A percentile compares a stretch with the other conserved stretches of the same genome.
Conservation (phyloP, 2,888 invertebrate species). For the Synanthedon tipuliformis region DNA sequence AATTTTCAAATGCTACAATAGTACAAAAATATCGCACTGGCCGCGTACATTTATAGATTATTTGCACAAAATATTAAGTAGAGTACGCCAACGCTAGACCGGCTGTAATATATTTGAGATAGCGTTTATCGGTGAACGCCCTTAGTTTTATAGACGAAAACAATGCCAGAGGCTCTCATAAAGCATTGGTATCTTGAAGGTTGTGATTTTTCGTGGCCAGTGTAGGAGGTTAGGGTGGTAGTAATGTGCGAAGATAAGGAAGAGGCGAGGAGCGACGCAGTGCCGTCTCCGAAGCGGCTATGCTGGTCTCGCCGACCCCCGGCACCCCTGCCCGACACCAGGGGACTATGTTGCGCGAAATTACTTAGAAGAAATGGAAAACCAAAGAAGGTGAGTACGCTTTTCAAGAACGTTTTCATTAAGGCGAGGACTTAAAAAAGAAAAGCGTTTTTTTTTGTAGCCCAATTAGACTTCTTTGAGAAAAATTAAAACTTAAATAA, state of each 20-base stretch:
- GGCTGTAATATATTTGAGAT: constrained; percentile 45
- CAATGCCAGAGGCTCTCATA: constrained; percentile 60
- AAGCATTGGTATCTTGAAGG: constrained; percentile 59
- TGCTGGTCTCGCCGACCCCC: constrained; percentile 57
- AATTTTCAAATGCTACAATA: constrained; percentile 18
- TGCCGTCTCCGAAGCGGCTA: constrained; percentile 42
- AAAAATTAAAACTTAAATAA: too few relatives aligned
- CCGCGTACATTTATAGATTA: background rate
- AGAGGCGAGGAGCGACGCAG: constrained; percentile 51
- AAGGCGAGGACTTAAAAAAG: too few relatives aligned
- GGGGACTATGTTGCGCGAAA: constrained; percentile 86
- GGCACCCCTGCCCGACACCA: constrained; percentile 74
- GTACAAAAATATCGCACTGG: constrained; percentile 64
- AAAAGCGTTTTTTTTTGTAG: too few relatives aligned
- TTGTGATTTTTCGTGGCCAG: constrained; percentile 50
- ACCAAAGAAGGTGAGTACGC: constrained; percentile 77
- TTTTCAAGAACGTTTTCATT: too few relatives aligned
- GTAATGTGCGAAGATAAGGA: constrained; percentile 65
- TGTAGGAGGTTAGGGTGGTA: constrained; percentile 30
- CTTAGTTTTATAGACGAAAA: constrained; percentile 47
- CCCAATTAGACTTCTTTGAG: too few relatives aligned
- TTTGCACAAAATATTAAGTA: constrained; percentile 25
- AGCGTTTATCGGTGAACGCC: constrained; percentile 37
- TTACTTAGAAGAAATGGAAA: constrained; percentile 84
- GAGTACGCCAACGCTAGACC: constrained; percentile 6